These are phyloP conservation scores for human DNA, from an alignment of 2,113 vertebrate genomes.

Conservation along the genomic window DNA sequence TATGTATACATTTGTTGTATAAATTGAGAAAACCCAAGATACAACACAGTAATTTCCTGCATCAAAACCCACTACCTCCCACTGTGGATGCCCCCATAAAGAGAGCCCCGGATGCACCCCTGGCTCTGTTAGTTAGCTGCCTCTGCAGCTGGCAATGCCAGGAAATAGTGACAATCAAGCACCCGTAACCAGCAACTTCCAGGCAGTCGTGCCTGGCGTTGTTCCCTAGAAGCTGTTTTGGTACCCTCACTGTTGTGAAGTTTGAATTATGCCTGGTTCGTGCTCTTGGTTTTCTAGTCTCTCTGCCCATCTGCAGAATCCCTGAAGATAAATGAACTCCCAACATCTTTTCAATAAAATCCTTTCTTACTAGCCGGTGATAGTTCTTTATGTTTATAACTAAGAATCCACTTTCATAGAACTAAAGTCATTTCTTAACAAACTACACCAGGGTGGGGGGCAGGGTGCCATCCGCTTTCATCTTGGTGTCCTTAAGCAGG, in stretches of 20 bases:
- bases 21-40: not conserved
- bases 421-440: not conserved
- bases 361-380: not conserved
- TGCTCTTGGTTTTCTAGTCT: not conserved
- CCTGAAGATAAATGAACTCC: not conserved
- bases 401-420: not conserved
- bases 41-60: rapidly evolving
- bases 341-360: not conserved
- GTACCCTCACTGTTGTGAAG: not conserved
- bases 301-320: not conserved
- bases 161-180: rapidly evolving
- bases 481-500: not conserved
- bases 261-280: not conserved
- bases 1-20: not conserved
- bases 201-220: rapidly evolving
- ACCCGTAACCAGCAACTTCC: no score
- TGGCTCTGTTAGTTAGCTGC: not conserved
- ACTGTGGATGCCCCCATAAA: rapidly evolving
- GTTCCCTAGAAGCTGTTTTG: rapidly evolving
- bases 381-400: not conserved
- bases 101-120: rapidly evolving
- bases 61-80: not conserved
- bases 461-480: not conserved
- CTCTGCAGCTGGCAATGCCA: rapidly evolving
- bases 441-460: rapidly evolving